Conservation (phyloP, 2,888 invertebrate species). For the Clunio marinus region DNA sequence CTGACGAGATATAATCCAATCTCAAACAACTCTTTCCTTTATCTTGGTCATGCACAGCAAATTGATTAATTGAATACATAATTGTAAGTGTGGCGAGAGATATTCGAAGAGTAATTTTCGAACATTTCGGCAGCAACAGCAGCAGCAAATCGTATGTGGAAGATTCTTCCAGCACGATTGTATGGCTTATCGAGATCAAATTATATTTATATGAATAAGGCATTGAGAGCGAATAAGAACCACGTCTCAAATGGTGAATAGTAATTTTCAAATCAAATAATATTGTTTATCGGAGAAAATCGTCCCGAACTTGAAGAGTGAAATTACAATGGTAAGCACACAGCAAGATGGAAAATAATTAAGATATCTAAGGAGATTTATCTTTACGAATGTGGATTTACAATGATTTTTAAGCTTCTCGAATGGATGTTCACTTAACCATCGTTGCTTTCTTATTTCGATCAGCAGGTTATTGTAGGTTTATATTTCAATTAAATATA, state of each 20-base stretch:
- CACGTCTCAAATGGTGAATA: constrained; percentile 28
- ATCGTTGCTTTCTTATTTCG: background rate
- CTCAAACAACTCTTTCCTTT: background rate
- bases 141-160: background rate
- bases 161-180: constrained; percentile 31
- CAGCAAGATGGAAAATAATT: constrained; percentile 21
- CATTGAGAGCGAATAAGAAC: background rate
- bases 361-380: constrained; percentile 37
- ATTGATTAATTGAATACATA: constrained; percentile 38
- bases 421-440: background rate
- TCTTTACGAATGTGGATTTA: background rate
- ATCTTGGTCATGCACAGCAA: background rate
- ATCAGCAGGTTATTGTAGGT: constrained; percentile 16
- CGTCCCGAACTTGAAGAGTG: background rate
- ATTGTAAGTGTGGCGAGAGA: constrained; percentile 21
- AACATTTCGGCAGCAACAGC: constrained; percentile 28
- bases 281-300: constrained; percentile 15
- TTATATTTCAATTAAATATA: constrained; percentile 37
- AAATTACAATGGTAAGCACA: constrained; percentile 5
- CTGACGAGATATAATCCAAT: background rate
- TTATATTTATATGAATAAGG: background rate
- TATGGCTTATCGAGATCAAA: constrained; percentile 23
- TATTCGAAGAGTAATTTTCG: background rate
- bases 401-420: background rate
- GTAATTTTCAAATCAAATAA: constrained; percentile 38